Conservation (phyloP, 23 tunicate species). For the Oikopleura albicans region DNA sequence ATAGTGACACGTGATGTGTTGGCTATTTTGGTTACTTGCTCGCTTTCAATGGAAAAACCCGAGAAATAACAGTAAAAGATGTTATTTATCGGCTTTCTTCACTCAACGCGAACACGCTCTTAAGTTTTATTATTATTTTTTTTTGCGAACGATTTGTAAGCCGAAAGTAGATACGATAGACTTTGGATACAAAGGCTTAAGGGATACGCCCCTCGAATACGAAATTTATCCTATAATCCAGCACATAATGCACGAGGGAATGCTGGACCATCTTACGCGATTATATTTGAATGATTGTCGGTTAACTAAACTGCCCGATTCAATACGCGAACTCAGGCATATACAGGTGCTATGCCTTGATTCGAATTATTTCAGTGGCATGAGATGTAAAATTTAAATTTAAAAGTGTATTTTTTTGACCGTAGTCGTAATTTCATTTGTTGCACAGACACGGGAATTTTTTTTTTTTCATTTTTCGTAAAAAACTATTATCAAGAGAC, state of each 20-base stretch:
- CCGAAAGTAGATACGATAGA: not conserved
- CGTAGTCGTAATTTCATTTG: not conserved
- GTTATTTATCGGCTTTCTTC: too few species aligned
- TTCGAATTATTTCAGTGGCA: not conserved
- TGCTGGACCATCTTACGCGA: not conserved
- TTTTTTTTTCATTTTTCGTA: too few species aligned
- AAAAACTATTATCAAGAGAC: too few species aligned
- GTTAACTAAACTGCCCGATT: not conserved
- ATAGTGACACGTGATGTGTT: too few species aligned
- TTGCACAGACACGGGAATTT: too few species aligned
- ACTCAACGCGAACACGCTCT: too few species aligned
- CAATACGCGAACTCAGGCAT: not conserved
- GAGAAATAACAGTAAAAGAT: too few species aligned
- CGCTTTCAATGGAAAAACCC: too few species aligned
- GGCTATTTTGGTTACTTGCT: too few species aligned
- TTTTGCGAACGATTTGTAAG: not conserved
- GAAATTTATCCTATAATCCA: not conserved
- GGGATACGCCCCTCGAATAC: constrained; percentile 2
- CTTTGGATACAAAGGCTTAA: not conserved
- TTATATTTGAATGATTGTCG: not conserved
- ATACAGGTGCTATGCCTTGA: not conserved
- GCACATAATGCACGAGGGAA: not conserved
- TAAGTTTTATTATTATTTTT: too few species aligned
- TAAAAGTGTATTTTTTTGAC: not conserved
- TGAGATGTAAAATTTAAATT: not conserved